Evolutionary conservation across 1,140 invertebrate genomes (phyloP).

Genomic region (Megalopta genalis): DNA sequence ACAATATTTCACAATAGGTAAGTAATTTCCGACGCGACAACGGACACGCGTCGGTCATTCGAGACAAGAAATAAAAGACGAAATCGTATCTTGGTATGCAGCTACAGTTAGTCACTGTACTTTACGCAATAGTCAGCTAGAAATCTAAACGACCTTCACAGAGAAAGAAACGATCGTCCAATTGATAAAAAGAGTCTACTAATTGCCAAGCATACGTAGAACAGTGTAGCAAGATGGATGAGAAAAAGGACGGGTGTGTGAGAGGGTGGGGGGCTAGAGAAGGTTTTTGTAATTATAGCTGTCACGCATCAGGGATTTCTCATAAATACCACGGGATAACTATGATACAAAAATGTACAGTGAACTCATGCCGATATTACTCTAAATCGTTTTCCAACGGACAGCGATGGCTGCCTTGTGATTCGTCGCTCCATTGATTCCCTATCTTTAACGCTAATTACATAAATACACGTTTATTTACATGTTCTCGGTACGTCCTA

Average conservation of each 20-base stretch:
- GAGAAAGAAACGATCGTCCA: constrained; percentile 9
- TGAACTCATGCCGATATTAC: constrained; percentile 46
- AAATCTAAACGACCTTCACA: constrained; percentile 20
- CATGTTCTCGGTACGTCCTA: constrained; percentile 55
- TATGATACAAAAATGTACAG: constrained; percentile 76
- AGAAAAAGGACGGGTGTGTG: neutral
- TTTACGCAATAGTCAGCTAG: constrained; percentile 33
- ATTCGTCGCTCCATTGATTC: constrained; percentile 22
- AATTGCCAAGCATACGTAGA: constrained; percentile 18
- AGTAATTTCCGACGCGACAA: constrained; percentile 47
- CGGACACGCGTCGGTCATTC: constrained; percentile 15
- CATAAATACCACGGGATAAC: constrained; percentile 69
- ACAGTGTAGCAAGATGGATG: neutral
- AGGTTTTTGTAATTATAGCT: constrained; percentile 36
- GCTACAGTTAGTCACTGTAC: constrained; percentile 25
- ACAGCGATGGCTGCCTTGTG: neutral
- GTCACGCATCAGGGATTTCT: constrained; percentile 50
- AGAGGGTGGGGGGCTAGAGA: neutral
- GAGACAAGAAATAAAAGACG: neutral
- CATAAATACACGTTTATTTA: constrained; percentile 79
- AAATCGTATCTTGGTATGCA: constrained; percentile 31
- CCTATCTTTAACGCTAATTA: constrained; percentile 74
- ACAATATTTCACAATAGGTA: constrained; percentile 76
- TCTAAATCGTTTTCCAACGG: constrained; percentile 22
- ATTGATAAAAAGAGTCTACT: constrained; percentile 26